These are phyloP conservation scores for Hemicentrotus pulcherrimus DNA, from an alignment of 35 echinoderm and acorn worm species.

Conservation along the genomic window DNA sequence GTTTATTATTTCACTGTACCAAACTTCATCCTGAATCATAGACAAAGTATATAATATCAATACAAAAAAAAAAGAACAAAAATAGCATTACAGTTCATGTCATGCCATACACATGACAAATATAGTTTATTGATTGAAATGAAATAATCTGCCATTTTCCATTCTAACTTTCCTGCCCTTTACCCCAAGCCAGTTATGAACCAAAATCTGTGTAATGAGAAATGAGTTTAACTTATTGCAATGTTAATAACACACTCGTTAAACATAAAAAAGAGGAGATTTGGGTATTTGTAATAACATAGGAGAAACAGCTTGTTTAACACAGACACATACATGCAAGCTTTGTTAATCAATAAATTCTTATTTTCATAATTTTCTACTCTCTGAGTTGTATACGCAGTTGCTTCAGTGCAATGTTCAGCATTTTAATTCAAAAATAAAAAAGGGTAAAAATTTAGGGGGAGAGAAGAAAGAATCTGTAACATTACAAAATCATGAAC, in stretches of 20 bases:
- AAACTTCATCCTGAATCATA: neutral
- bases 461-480: neutral
- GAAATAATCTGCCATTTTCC: neutral
- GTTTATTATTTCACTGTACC: neutral
- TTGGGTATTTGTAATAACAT: neutral
- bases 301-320: neutral
- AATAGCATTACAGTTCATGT: neutral
- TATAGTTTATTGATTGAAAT: neutral
- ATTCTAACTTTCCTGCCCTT: neutral
- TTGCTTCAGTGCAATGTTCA: neutral
- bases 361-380: neutral
- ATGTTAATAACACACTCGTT: neutral
- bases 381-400: neutral
- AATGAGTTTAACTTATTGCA: neutral
- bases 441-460: neutral
- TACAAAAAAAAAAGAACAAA: neutral
- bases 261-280: neutral
- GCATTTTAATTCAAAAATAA: neutral
- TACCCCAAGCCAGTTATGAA: neutral
- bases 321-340: neutral
- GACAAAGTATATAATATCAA: neutral
- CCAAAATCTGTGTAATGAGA: neutral
- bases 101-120: neutral
- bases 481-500: neutral
- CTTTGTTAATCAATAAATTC: neutral